Evolutionary conservation across 2,113 vertebrate species (phyloP), one percentile per base, ranked within the genome.

Genomic region (Xyrauchen texanus): DNA sequence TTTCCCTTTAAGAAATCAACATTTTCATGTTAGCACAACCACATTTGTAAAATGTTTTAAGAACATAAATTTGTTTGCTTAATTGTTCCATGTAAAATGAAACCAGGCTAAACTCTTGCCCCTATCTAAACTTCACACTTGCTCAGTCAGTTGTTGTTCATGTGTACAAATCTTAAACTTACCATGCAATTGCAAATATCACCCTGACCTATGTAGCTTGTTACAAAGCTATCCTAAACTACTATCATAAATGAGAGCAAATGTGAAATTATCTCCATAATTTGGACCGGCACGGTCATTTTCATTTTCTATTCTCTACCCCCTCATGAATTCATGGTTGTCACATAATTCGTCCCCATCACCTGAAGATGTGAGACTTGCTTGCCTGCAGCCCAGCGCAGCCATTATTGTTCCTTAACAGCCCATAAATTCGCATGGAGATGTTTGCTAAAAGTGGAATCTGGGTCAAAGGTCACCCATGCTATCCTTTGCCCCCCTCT

Each of bases 391-490:
- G 78, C 80, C 80, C 80, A 83, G 85, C 87, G 21, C 52, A 58
- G 52, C 77, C 78, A 55, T 89, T 90, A 91, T 92, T 93, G 90
- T 90, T 90, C 90, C 82, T 87, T 87, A 81, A 90, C 89, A 89
- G 86, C 88, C 86, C 78, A 91, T 92, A 93, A 92, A 94, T 92
- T 88, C 88, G 85, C 69, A 58, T 85, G 77, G 83, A 85, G 88
- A 91, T 92, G 91, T 92, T 93, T 92, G 89, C 87, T 87, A 88
- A 92, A 91, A 91, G 88, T 85, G 86, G 89, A 85, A 91, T 91
- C 85, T 92, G 87, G 89, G 92, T 93, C 91, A 92, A 91, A 93
- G 92, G 92, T 93, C 84, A n/a, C 67, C 11, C 66, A 79, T 84
- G 82, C 86, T 91, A 88, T 92, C 90, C 67, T 89, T 90, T 87